Base-by-base conservation (phyloP, 2,888 invertebrate genomes). In the Rhynchonema sp. region DNA sequence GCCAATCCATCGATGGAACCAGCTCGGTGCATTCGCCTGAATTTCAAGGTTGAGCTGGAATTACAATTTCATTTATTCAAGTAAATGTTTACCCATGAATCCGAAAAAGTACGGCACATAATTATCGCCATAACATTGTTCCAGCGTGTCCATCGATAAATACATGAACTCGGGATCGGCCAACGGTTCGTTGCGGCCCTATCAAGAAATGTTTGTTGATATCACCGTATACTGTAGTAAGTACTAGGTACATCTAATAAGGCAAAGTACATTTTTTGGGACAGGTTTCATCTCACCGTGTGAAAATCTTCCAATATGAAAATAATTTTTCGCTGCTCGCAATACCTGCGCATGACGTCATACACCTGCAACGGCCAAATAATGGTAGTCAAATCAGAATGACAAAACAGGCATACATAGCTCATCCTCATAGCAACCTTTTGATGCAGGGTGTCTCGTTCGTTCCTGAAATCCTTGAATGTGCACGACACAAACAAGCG, bases 391-490 rank as follows among this genome's bases (percentile, higher is more conserved):
- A n/a, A n/a, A n/a, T n/a, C n/a, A n/a, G n/a, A n/a, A n/a, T n/a
- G n/a, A n/a, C n/a, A n/a, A n/a, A n/a, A n/a, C n/a, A n/a, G n/a
- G n/a, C n/a, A n/a, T n/a, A n/a, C n/a, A n/a, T n/a, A n/a, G n/a
- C n/a, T n/a, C n/a, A n/a, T n/a, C n/a, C n/a, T n/a, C n/a, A n/a
- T n/a, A n/a, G n/a, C n/a, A n/a, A n/a, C n/a, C n/a, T n/a, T n/a
- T n/a, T 25, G 46, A 9, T 57, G 30, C 27, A 57, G 2, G 17
- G 38, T 2, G 26, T 46, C 20, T 38, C 58, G 23, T 28, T 57
- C 58, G 28, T 57, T 57, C 23, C 58, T 46, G 23, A 57, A 57
- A 25, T 57, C 58, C 28, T 57, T 57, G 29, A 49, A 52, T n/a
- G 58, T 57, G 9, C 25, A 46, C 22, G 30, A 3, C 9, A 57